A percentile compares a stretch with the other conserved stretches of the same genome.
phyloP scores from a whole-genome alignment of 2,797 vertebrate species.

The Microcaecilia unicolor region DNA sequence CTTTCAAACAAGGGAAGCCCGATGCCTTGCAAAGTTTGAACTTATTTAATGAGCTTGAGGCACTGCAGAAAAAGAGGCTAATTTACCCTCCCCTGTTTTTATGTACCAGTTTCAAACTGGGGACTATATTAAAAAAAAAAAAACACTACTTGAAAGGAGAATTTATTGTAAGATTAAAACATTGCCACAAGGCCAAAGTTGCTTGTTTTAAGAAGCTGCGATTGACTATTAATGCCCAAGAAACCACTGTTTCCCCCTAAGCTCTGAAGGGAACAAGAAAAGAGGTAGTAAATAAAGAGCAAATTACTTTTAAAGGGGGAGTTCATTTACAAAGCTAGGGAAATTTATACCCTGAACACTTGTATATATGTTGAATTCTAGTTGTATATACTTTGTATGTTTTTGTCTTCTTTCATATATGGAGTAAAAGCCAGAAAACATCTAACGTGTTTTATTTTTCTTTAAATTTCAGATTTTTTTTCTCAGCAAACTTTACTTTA shows the following conservation, averaged over 20 bases:
- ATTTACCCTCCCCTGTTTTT: slow-evolving; percentile 40
- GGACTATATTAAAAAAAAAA: slow-evolving; percentile 24
- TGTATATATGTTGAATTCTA: slow-evolving; percentile 97
- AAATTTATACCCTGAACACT: slow-evolving; percentile 65
- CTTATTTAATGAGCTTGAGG: slow-evolving; percentile 59
- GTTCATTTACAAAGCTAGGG: slow-evolving; percentile 35
- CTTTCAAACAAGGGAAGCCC: slow-evolving; percentile 44
- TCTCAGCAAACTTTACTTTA: too few relatives aligned
- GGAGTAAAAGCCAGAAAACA: slow-evolving; percentile 86
- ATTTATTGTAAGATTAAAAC: slow-evolving; percentile 19
- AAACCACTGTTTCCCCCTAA: slow-evolving; percentile 28
- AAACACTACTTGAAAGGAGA: not conserved
- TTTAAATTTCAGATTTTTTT: slow-evolving; percentile 11
- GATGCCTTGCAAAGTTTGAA: slow-evolving; percentile 46
- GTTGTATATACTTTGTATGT: slow-evolving; percentile 99
- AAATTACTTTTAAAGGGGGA: slow-evolving; percentile 21
- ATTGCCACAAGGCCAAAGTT: slow-evolving; percentile 28
- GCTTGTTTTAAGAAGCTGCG: slow-evolving; percentile 48
- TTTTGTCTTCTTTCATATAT: slow-evolving; percentile 94
- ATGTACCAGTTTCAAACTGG: slow-evolving; percentile 27
- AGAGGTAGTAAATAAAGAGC: slow-evolving; percentile 19
- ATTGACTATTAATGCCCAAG: slow-evolving; percentile 16
- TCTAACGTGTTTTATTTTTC: slow-evolving; percentile 58
- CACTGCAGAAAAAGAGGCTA: slow-evolving; percentile 45
- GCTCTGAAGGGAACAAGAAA: slow-evolving; percentile 21